Evolutionary conservation across 2,113 vertebrate genomes (phyloP).

Genomic region (Tychaedon coryphoeus): DNA sequence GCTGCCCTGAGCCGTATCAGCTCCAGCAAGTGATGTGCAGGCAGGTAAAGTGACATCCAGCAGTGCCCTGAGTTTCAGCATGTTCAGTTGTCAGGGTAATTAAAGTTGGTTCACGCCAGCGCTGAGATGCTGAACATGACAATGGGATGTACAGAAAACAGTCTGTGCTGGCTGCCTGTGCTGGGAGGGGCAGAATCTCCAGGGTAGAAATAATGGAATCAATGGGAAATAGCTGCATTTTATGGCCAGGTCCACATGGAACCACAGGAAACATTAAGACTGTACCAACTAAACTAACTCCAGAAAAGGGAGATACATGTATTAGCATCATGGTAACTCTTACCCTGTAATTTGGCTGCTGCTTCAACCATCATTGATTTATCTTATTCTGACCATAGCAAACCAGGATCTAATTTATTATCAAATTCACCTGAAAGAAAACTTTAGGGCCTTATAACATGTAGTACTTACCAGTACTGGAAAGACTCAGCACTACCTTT

Average conservation of each 20-base stretch:
- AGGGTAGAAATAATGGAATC: not conserved
- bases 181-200: not conserved
- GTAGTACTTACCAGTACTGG: not conserved
- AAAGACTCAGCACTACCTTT: not conserved
- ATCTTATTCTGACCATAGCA: not conserved
- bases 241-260: not conserved
- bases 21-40: not conserved
- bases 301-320: not conserved
- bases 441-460: not conserved
- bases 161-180: not conserved
- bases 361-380: not conserved
- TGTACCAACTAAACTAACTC: not conserved
- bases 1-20: not conserved
- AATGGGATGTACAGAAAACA: accelerated
- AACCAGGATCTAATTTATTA: not conserved
- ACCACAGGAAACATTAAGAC: not conserved
- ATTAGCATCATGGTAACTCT: not conserved
- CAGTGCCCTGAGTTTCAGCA: not conserved
- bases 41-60: not conserved
- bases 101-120: accelerated
- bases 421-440: not conserved
- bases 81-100: not conserved
- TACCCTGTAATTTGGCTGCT: not conserved
- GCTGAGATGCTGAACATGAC: accelerated
- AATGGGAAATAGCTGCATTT: not conserved